Evolutionary conservation across 2,888 invertebrate genomes (phyloP).

Genomic region (Cephus pulcher): DNA sequence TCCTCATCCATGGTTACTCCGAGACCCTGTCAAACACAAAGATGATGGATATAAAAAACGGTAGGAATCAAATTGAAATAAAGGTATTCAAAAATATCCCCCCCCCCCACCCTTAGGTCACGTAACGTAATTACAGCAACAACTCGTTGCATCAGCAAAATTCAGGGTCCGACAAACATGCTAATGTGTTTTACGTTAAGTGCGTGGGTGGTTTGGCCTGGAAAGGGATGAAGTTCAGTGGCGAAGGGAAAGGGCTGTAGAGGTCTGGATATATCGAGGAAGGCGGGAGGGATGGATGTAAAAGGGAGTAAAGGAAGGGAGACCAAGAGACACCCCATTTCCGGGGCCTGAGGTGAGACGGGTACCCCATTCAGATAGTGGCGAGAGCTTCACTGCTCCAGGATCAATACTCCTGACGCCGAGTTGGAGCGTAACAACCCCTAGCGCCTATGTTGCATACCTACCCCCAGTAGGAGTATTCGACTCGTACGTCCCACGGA

Average conservation of each 20-base stretch:
- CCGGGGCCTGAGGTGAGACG: slow-evolving; percentile 39
- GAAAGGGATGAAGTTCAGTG: slow-evolving; percentile 17
- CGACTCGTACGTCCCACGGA: slow-evolving; percentile 9
- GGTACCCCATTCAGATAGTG: slow-evolving; percentile 58
- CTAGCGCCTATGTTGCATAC: slow-evolving; percentile 20
- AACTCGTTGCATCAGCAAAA: slow-evolving; percentile 16
- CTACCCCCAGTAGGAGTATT: slow-evolving; percentile 4
- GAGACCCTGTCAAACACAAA: slow-evolving; percentile 22
- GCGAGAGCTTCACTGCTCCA: slow-evolving; percentile 41
- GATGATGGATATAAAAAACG: slow-evolving; percentile 27
- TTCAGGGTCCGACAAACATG: slow-evolving; percentile 36
- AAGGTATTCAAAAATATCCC: neutral
- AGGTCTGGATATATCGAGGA: slow-evolving; percentile 15
- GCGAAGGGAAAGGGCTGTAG: slow-evolving; percentile 6
- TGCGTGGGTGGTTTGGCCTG: slow-evolving; percentile 16
- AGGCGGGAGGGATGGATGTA: slow-evolving; percentile 16
- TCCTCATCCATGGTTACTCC: slow-evolving; percentile 27
- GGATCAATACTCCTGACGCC: slow-evolving; percentile 63
- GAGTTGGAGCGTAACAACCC: slow-evolving; percentile 52
- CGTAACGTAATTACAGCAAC: neutral
- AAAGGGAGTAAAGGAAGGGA: slow-evolving; percentile 11
- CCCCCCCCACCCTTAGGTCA: neutral
- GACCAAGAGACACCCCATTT: slow-evolving; percentile 36
- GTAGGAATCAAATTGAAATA: neutral
- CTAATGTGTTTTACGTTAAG: slow-evolving; percentile 46